These are phyloP conservation scores for Ivindomyrus marchei DNA, from an alignment of 2,113 vertebrate species.

Conservation along the genomic window DNA sequence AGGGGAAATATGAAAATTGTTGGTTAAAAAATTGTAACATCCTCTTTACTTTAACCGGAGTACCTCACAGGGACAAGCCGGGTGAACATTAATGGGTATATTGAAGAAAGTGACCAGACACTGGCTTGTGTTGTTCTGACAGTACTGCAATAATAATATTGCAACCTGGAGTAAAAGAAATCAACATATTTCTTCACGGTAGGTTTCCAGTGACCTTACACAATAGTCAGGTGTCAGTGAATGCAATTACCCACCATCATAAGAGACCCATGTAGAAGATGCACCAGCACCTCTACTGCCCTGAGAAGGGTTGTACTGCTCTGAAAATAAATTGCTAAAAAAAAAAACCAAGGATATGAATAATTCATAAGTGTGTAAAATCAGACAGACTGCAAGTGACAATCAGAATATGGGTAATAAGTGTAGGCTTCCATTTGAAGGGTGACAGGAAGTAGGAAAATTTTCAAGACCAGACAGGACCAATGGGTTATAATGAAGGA, in stretches of 20 bases:
- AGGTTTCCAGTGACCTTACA: background rate
- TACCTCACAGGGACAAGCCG: background rate
- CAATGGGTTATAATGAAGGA: constrained; percentile 51
- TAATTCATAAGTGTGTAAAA: constrained; percentile 51
- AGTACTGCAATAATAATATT: background rate
- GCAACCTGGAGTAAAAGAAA: background rate
- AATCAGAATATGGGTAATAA: constrained; percentile 43
- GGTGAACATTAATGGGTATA: background rate
- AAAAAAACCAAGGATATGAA: constrained; percentile 44
- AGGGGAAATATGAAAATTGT: background rate
- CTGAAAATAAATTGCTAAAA: constrained; percentile 42
- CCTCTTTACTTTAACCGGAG: background rate
- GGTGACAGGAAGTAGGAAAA: constrained; percentile 50
- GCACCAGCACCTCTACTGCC: background rate
- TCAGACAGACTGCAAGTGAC: constrained; percentile 47
- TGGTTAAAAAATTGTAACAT: background rate
- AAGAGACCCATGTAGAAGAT: background rate
- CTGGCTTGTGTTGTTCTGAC: background rate
- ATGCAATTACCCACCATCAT: background rate
- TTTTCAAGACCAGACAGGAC: constrained; percentile 48
- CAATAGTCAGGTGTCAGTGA: constrained; percentile 4
- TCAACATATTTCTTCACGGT: background rate
- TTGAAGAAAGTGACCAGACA: background rate
- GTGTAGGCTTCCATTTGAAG: constrained; percentile 45
- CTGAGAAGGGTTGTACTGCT: constrained; percentile 32